A percentile compares a stretch with the other conserved stretches of the same genome.
These are phyloP conservation scores for Euphydryas editha DNA, from an alignment of 2,888 invertebrate species.

Conservation along the genomic window DNA sequence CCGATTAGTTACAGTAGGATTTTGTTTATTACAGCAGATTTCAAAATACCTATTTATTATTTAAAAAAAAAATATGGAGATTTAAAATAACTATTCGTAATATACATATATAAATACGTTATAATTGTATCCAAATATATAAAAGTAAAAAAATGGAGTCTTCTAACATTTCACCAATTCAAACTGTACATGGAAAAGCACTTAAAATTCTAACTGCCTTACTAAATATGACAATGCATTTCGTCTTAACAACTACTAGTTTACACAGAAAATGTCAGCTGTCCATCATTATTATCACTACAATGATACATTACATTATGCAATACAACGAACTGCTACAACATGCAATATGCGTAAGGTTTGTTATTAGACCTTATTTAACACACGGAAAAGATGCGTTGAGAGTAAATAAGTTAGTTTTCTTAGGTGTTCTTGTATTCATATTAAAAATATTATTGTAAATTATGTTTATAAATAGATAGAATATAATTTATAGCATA, in stretches of 20 bases:
- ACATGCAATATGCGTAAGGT: neutral
- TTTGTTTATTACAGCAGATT: no score
- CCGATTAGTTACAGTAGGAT: no score
- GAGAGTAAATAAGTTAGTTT: neutral
- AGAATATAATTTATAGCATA: no score
- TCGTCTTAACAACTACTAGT: neutral
- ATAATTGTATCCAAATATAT: no score
- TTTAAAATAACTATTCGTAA: no score
- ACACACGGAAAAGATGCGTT: neutral
- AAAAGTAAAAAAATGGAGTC: no score
- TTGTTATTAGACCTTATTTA: constrained; percentile 8
- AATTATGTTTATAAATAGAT: no score
- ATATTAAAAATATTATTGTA: neutral
- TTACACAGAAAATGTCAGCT: neutral
- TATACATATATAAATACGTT: no score
- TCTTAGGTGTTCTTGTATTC: neutral
- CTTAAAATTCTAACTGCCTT: constrained; percentile 14
- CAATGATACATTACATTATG: constrained; percentile 10
- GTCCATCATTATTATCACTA: constrained; percentile 7
- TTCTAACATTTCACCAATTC: neutral
- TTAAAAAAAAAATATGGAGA: no score
- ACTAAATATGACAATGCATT: constrained; percentile 10
- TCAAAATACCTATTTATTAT: no score
- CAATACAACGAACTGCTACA: neutral
- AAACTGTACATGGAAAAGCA: constrained; percentile 15